phyloP scores from a whole-genome alignment of 2,113 vertebrate species.

The Pipra filicauda region DNA sequence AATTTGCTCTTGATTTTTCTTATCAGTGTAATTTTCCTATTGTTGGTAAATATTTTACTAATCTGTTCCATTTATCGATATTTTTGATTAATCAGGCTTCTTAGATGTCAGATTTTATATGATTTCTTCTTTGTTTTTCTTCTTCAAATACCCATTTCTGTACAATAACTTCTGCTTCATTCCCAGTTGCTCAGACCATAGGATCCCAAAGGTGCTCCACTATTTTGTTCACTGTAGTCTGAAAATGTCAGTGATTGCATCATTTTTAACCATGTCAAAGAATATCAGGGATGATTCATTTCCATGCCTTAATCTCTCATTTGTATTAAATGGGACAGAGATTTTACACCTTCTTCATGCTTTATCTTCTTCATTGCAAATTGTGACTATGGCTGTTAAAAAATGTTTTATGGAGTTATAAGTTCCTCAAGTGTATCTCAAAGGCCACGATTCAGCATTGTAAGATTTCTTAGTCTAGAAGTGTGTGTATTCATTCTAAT shows the following conservation, averaged over 20 bases:
- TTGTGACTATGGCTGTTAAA: neutral
- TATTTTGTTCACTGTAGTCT: neutral
- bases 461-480: neutral
- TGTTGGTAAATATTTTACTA: neutral
- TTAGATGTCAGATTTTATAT: neutral
- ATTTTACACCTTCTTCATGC: neutral
- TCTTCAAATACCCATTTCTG: neutral
- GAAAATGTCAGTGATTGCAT: neutral
- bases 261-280: neutral
- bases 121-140: neutral
- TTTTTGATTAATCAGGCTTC: neutral
- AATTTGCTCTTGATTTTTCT: neutral
- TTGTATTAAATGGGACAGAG: neutral
- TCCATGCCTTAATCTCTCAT: neutral
- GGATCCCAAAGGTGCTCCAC: neutral
- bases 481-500: neutral
- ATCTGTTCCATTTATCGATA: neutral
- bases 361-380: neutral
- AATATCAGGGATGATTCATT: neutral
- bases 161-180: neutral
- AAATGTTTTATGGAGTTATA: neutral
- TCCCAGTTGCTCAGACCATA: neutral
- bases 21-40: accelerated
- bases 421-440: neutral
- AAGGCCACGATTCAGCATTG: neutral